These are phyloP conservation scores for Sebastes flavidus DNA, from an alignment of 2,797 vertebrate species.

Conservation along the genomic window DNA sequence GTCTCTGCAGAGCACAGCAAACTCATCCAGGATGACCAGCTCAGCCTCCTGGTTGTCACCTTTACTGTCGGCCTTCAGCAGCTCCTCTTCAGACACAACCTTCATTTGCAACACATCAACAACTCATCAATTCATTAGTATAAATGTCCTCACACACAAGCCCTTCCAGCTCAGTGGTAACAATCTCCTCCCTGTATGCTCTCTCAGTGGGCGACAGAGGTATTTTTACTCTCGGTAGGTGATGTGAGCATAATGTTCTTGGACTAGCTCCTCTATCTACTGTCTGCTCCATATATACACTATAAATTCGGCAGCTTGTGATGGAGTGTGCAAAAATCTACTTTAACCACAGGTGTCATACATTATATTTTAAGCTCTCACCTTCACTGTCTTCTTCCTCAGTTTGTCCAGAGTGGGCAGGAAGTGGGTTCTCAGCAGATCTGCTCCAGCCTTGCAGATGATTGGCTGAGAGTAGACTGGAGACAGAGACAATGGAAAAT, in stretches of 20 bases:
- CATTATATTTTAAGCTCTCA: conserved; percentile 34
- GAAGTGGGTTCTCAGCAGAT: conserved; percentile 93
- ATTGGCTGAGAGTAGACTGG: conserved; percentile 97
- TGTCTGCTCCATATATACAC: conserved; percentile 6
- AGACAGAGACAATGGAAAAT: conserved; percentile 13
- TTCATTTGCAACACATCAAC: conserved; percentile 23
- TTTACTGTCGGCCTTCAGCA: conserved; percentile 91
- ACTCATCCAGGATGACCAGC: conserved; percentile 96
- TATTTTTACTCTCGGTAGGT: background rate
- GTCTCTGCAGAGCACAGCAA: conserved; percentile 95
- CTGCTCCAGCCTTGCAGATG: conserved; percentile 94
- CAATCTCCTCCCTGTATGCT: background rate
- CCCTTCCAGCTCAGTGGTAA: background rate
- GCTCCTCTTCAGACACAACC: conserved; percentile 94
- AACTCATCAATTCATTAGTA: background rate
- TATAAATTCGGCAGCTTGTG: background rate
- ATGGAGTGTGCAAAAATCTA: background rate
- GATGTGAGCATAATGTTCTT: background rate
- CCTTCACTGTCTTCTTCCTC: conserved; percentile 95
- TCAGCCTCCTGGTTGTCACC: conserved; percentile 95
- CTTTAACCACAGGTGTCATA: background rate
- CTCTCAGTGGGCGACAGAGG: background rate
- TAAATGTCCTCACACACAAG: background rate
- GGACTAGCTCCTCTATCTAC: background rate
- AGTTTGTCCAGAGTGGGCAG: conserved; percentile 95